Percentiles rank a stretch among this genome's conserved stretches.
Conservation (phyloP, 1,140 invertebrate genomes). For the Drosophila malerkotliana region DNA sequence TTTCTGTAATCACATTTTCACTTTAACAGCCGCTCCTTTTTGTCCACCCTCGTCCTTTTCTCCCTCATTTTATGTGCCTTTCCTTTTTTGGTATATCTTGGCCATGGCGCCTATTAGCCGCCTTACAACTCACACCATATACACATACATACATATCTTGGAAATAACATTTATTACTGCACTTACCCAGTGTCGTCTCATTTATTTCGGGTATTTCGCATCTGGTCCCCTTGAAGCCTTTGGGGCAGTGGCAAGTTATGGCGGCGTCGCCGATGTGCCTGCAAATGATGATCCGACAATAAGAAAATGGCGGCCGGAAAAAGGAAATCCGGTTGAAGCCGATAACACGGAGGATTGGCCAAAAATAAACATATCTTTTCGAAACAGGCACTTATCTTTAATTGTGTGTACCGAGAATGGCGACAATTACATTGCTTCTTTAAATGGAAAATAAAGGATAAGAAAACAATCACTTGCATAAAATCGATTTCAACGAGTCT, state of each 20-base stretch:
- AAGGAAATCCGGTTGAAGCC: neutral
- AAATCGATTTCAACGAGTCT: neutral
- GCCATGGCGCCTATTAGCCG: constrained; percentile 22
- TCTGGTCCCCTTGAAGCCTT: constrained; percentile 87
- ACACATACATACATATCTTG: constrained; percentile 20
- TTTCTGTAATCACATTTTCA: constrained; percentile 80
- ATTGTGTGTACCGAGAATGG: neutral
- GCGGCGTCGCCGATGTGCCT: constrained; percentile 90
- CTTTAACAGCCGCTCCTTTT: constrained; percentile 25
- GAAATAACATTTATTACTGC: constrained; percentile 64
- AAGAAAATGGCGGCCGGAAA: constrained; percentile 10
- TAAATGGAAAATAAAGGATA: neutral
- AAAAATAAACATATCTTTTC: constrained; percentile 1
- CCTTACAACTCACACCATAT: neutral
- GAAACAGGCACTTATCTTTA: neutral
- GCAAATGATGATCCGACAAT: constrained; percentile 47
- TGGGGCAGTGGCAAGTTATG: constrained; percentile 88
- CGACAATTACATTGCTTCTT: neutral
- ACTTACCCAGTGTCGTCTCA: constrained; percentile 78
- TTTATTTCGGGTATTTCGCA: constrained; percentile 87
- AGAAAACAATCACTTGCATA: neutral
- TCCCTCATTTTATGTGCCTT: neutral
- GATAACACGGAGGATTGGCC: constrained; percentile 7
- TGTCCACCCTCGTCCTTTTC: neutral
- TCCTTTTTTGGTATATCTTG: neutral